Evolutionary conservation across 23 tunicate species (phyloP).

Genomic region (Halocynthia aurantium): DNA sequence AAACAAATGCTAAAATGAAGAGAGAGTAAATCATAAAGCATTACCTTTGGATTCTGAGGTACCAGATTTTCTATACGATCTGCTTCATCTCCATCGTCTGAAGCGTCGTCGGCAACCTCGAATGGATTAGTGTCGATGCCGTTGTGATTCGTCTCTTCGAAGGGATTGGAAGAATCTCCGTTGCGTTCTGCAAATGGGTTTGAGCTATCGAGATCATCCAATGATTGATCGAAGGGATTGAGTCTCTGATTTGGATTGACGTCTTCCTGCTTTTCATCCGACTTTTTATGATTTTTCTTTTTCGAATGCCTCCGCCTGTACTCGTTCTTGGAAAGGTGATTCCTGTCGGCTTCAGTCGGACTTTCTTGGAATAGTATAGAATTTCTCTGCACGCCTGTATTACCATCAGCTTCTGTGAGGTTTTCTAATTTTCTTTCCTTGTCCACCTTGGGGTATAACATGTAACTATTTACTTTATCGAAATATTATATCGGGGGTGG

Average conservation of each 20-base stretch:
- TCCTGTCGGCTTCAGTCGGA: constrained; percentile 25
- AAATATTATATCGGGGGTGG: too few relatives aligned
- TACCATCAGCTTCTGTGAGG: not conserved
- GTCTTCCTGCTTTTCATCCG: constrained; percentile 11
- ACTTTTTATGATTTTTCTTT: constrained; percentile 3
- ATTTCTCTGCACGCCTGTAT: not conserved
- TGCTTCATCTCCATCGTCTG: not conserved
- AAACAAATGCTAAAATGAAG: too few relatives aligned
- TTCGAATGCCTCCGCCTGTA: not conserved
- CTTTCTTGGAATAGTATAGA: constrained; percentile 16
- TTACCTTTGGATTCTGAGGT: not conserved
- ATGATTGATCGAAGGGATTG: constrained; percentile 53
- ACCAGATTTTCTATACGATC: not conserved
- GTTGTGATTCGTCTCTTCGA: not conserved
- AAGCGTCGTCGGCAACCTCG: constrained; percentile 7
- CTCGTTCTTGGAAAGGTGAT: not conserved
- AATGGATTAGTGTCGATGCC: constrained; percentile 30
- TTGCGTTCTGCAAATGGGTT: constrained; percentile 62
- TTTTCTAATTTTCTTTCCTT: constrained; percentile 29
- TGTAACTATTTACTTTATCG: too few relatives aligned
- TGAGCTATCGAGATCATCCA: constrained; percentile 22
- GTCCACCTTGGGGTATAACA: constrained; percentile 42
- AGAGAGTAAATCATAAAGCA: too few relatives aligned
- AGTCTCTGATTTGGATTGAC: constrained; percentile 22
- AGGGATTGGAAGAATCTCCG: constrained; percentile 11